Conservation (phyloP, 2,113 vertebrate genomes). For the Potamarius usumacintae region DNA sequence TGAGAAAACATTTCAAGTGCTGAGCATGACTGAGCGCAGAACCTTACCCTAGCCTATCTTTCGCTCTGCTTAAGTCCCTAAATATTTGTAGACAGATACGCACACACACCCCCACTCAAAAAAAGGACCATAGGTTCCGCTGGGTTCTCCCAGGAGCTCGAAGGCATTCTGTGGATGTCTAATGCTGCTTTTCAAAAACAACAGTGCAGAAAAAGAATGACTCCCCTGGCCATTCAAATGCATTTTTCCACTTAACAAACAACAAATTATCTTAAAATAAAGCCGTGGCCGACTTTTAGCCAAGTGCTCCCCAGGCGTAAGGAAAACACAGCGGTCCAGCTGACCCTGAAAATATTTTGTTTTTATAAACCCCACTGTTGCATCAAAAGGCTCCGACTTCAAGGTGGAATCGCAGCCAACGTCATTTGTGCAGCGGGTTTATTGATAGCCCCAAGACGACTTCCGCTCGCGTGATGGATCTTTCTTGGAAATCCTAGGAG, state of each 20-base stretch:
- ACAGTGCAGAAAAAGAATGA: constrained; percentile 80
- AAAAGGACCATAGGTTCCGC: constrained; percentile 48
- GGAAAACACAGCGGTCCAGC: constrained; percentile 71
- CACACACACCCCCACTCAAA: constrained; percentile 31
- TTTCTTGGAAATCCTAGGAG: constrained; percentile 37
- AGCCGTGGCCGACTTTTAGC: constrained; percentile 74
- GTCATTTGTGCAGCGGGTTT: constrained; percentile 40
- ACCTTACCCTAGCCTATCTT: constrained; percentile 31
- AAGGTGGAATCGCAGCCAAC: constrained; percentile 52
- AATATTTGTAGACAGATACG: constrained; percentile 34
- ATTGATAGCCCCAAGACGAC: constrained; percentile 49
- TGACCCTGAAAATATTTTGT: constrained; percentile 78
- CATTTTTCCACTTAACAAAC: constrained; percentile 82
- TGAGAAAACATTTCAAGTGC: constrained; percentile 36
- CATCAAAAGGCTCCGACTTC: constrained; percentile 54
- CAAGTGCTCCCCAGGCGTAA: constrained; percentile 79
- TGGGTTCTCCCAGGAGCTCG: constrained; percentile 77
- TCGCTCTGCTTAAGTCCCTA: constrained; percentile 26
- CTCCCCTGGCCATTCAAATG: constrained; percentile 83
- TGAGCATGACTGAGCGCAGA: constrained; percentile 29
- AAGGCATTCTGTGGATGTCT: constrained; percentile 82
- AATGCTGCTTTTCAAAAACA: constrained; percentile 81
- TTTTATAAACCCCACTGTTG: constrained; percentile 65
- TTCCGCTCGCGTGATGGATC: constrained; percentile 49
- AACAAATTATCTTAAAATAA: constrained; percentile 84